Evolutionary conservation across 2,113 vertebrate species (phyloP), one percentile per base, ranked within the genome.

Genomic region (Erythrocercus mccallii): DNA sequence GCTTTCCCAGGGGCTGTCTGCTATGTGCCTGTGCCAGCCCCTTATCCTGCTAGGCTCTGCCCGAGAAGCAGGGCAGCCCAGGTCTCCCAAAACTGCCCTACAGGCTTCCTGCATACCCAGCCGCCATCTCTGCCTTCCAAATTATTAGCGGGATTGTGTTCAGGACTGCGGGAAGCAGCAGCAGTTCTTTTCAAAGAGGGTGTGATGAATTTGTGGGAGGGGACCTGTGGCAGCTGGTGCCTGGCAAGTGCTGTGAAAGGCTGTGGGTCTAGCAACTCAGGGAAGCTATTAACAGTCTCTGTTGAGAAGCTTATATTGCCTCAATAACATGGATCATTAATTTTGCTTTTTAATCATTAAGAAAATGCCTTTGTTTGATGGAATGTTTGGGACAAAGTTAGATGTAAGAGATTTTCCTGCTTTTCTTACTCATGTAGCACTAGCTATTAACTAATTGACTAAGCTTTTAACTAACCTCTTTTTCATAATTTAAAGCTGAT

Each of bases 331-430:
- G 60, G 91, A 71, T 95, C 94, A 45, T 97, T 96, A 92, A 92
- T 87, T 95, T 61, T 53, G 58, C 65, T 81, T 95, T 97, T 92
- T 94, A 95, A 95, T 95, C 84, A 90, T 91, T 94, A 92, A 91
- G 91, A 91, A 96, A 95, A 91, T 92, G 74, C 76, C 83, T 92
- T 83, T 94, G 45, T 77, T 92, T 89, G 83, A 38, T 58, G 72
- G 81, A 89, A 74, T 86, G 47, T 71, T 88, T 89, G 72, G 27
- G 69, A 82, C 58, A 80, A 92, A 94, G 48, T 92, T 73, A 76
- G 78, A 61, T 7, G 14, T 72, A 87, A 94, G 66, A 91, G 69
- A 31, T 54, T 72, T 71, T 91, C 78, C 79, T 87, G 50, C 38
- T 76, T 91, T 94, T 69, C 61, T 87, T 90, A 66, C 8, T 83